phyloP scores from a whole-genome alignment of 2,113 vertebrate genomes.

The Ageneiosus marmoratus region DNA sequence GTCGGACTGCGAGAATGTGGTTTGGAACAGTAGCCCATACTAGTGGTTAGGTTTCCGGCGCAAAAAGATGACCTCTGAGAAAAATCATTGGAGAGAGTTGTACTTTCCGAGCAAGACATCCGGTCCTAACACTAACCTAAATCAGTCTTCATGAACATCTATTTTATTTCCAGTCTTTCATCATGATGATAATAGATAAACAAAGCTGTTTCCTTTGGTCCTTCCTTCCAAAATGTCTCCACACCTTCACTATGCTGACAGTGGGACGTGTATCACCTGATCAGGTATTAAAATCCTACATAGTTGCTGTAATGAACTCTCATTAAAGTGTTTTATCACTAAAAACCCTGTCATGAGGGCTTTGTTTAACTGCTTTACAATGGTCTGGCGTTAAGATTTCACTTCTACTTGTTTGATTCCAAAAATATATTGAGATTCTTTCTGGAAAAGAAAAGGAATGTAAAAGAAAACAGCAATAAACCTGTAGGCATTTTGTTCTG shows the following conservation, averaged over 20 bases:
- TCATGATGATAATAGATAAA: constrained; percentile 18
- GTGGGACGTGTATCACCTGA: not conserved
- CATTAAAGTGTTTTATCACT: not conserved
- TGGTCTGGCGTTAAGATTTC: not conserved
- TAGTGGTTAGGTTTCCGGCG: constrained; percentile 3
- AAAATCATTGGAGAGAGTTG: constrained; percentile 11
- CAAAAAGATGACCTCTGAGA: constrained; percentile 27
- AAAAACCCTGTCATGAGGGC: not conserved
- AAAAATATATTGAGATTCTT: not conserved
- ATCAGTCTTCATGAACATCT: constrained; percentile 19
- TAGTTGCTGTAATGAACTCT: not conserved
- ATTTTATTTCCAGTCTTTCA: not conserved
- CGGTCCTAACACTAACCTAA: not conserved
- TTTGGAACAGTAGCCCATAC: constrained; percentile 20
- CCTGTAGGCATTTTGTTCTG: not conserved
- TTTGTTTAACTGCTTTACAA: not conserved
- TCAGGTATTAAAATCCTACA: not conserved
- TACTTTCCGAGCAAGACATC: not conserved
- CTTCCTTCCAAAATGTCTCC: constrained; percentile 5
- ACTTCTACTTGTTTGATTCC: not conserved
- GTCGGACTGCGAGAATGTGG: constrained; percentile 20
- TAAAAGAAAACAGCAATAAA: not conserved
- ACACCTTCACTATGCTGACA: not conserved
- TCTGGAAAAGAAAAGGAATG: not conserved
- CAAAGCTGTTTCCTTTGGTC: constrained; percentile 14